phyloP scores from a whole-genome alignment of 2,113 vertebrate species.

The Athene noctua region DNA sequence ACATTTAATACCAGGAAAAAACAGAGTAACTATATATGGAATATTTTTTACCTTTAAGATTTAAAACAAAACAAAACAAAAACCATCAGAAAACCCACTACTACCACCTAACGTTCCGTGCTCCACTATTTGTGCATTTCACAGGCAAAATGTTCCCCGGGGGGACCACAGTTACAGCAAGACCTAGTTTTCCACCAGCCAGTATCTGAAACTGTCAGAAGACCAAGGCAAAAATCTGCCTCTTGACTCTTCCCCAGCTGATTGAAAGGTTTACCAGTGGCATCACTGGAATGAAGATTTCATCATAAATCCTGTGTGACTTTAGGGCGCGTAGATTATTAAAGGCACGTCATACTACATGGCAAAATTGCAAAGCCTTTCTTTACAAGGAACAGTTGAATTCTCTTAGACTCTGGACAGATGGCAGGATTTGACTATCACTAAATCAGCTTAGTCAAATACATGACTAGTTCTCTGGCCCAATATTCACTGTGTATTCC shows the following conservation, averaged over 20 bases:
- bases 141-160: not conserved
- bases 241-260: not conserved
- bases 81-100: not conserved
- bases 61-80: not conserved
- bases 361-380: not conserved
- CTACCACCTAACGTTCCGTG: not conserved
- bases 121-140: not conserved
- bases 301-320: slow-evolving; percentile 2
- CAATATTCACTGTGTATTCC: slow-evolving; percentile 25
- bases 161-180: not conserved
- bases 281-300: slow-evolving; percentile 20
- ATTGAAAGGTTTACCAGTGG: not conserved
- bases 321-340: not conserved
- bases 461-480: slow-evolving; percentile 13
- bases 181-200: not conserved
- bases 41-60: not conserved
- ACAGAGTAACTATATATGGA: not conserved
- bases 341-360: not conserved
- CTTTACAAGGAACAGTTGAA: not conserved
- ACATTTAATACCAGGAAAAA: not conserved
- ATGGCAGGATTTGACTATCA: slow-evolving; percentile 36
- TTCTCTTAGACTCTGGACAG: slow-evolving; percentile 14
- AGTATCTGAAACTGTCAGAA: not conserved
- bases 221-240: not conserved
- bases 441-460: slow-evolving; percentile 58